These are phyloP conservation scores for Ptilorrhoa leucosticta DNA, from an alignment of 2,113 vertebrate species.

Conservation along the genomic window DNA sequence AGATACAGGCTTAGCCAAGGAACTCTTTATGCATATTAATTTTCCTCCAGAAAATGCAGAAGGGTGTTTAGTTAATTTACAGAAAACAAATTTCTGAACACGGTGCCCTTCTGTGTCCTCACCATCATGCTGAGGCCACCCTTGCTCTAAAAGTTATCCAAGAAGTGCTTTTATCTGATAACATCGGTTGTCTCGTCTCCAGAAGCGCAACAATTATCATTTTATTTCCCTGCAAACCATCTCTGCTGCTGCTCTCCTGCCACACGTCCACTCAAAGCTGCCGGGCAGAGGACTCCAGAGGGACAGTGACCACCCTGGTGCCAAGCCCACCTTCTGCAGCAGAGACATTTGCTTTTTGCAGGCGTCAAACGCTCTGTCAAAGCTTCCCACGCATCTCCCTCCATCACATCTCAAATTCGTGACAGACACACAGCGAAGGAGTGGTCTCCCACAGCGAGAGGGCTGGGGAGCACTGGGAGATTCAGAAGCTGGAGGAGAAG, in stretches of 20 bases:
- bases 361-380: not conserved
- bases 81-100: not conserved
- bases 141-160: not conserved
- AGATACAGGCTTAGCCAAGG: not conserved
- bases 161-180: not conserved
- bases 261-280: accelerated
- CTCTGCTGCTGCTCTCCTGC: not conserved
- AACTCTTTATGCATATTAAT: not conserved
- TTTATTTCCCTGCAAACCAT: not conserved
- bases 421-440: not conserved
- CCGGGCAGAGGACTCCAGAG: not conserved
- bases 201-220: not conserved
- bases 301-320: not conserved
- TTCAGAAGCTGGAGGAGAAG: not conserved
- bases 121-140: not conserved
- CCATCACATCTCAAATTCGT: not conserved
- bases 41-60: not conserved
- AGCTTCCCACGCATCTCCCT: not conserved
- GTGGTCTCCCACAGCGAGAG: not conserved
- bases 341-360: not conserved
- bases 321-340: not conserved
- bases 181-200: accelerated
- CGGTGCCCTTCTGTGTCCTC: not conserved
- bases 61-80: not conserved
- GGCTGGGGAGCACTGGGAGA: not conserved